These are phyloP conservation scores for Chrysogorgia sp. DNA, from an alignment of 92 coral and sea anemone genomes.

Conservation along the genomic window DNA sequence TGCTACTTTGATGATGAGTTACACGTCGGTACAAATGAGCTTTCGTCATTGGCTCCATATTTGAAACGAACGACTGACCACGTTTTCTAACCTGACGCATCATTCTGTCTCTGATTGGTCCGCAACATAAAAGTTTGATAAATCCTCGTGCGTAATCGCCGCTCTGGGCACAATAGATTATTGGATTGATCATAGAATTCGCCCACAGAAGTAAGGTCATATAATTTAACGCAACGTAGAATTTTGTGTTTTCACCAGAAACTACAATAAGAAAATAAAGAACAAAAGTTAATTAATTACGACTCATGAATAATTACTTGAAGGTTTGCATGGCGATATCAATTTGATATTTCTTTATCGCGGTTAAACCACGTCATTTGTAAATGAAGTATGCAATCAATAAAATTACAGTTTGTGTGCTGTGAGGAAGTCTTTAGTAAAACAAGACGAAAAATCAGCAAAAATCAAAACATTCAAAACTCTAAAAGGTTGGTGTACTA, in stretches of 20 bases:
- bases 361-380: no score
- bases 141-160: slow-evolving; percentile 95
- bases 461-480: no score
- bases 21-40: slow-evolving; percentile 18
- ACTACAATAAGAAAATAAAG: neutral
- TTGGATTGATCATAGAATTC: slow-evolving; percentile 90
- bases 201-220: slow-evolving; percentile 76
- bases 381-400: no score
- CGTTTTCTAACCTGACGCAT: slow-evolving; percentile 49
- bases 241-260: neutral
- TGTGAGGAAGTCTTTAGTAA: no score
- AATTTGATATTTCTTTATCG: no score
- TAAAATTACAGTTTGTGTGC: no score
- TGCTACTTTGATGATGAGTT: slow-evolving; percentile 14
- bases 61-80: slow-evolving; percentile 34
- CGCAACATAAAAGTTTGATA: slow-evolving; percentile 76
- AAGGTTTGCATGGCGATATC: no score
- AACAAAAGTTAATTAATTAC: no score
- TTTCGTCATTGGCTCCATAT: slow-evolving; percentile 2
- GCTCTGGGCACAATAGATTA: slow-evolving; percentile 93
- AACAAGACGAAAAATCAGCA: no score
- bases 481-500: no score
- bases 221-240: slow-evolving; percentile 46
- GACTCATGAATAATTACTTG: no score
- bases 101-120: slow-evolving; percentile 50